These are phyloP conservation scores for Sarcophaga carnaria DNA, from an alignment of 2,888 invertebrate species.

Conservation along the genomic window DNA sequence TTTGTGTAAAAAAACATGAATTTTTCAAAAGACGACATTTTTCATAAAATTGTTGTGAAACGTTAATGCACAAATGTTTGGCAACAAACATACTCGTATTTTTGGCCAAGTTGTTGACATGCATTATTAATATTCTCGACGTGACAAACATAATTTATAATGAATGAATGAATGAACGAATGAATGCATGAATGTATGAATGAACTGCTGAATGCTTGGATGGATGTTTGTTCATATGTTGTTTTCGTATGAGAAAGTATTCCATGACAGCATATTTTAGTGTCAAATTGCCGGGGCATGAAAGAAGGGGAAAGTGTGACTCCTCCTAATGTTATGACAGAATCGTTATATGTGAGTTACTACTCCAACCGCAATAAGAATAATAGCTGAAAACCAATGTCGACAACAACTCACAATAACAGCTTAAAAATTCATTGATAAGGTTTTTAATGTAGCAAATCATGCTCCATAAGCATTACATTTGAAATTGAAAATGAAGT, in stretches of 20 bases:
- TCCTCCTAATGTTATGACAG: constrained; percentile 26
- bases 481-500: constrained; percentile 19
- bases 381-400: neutral
- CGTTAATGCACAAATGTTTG: constrained; percentile 45
- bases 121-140: constrained; percentile 78
- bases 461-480: neutral
- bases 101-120: constrained; percentile 75
- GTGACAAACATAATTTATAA: constrained; percentile 73
- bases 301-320: constrained; percentile 1
- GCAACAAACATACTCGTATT: constrained; percentile 45
- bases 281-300: constrained; percentile 24
- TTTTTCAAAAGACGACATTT: neutral
- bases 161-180: constrained; percentile 43
- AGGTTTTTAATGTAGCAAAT: constrained; percentile 31
- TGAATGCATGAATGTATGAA: constrained; percentile 27
- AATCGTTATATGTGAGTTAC: constrained; percentile 42
- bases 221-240: neutral
- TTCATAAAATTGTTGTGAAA: constrained; percentile 50
- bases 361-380: neutral
- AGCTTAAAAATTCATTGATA: constrained; percentile 10
- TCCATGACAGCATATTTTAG: constrained; percentile 42
- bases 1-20: neutral
- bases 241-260: constrained; percentile 28
- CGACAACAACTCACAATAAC: neutral
- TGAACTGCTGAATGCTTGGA: constrained; percentile 21